Evolutionary conservation across 2,888 invertebrate species (phyloP).

Genomic region (Dryadula phaetusa): DNA sequence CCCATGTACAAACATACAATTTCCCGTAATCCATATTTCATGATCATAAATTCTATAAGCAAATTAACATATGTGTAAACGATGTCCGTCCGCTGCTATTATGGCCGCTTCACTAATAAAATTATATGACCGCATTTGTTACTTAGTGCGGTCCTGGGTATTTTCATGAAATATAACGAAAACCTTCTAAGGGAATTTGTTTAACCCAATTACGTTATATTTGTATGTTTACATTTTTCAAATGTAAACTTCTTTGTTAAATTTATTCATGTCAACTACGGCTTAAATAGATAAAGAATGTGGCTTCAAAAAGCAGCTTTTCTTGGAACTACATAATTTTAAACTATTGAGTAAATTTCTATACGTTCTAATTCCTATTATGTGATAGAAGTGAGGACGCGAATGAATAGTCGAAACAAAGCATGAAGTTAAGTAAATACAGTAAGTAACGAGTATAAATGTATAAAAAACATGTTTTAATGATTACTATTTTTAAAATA

Average conservation of each 20-base stretch:
- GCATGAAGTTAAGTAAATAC: too few species aligned
- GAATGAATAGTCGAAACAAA: neutral
- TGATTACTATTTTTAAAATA: too few species aligned
- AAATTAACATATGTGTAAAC: slow-evolving; percentile 35
- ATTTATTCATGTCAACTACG: slow-evolving; percentile 50
- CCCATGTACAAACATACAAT: slow-evolving; percentile 11
- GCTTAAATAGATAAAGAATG: neutral
- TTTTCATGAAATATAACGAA: slow-evolving; percentile 63
- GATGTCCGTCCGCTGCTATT: slow-evolving; percentile 30
- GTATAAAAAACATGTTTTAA: too few species aligned
- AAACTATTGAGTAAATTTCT: neutral
- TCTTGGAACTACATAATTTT: neutral
- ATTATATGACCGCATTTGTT: slow-evolving; percentile 69
- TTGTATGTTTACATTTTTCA: slow-evolving; percentile 23
- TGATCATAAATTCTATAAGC: slow-evolving; percentile 31
- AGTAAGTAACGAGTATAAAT: too few species aligned
- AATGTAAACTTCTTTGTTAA: slow-evolving; percentile 35
- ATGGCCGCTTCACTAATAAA: slow-evolving; percentile 59
- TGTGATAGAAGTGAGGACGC: too few species aligned
- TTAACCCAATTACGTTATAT: slow-evolving; percentile 46
- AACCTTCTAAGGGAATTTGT: slow-evolving; percentile 61
- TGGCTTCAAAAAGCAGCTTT: neutral
- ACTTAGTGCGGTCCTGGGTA: slow-evolving; percentile 52
- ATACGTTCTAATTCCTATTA: neutral
- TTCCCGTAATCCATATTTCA: slow-evolving; percentile 33